phyloP scores from a whole-genome alignment of 2,797 vertebrate species.

The Lagodon rhomboides region DNA sequence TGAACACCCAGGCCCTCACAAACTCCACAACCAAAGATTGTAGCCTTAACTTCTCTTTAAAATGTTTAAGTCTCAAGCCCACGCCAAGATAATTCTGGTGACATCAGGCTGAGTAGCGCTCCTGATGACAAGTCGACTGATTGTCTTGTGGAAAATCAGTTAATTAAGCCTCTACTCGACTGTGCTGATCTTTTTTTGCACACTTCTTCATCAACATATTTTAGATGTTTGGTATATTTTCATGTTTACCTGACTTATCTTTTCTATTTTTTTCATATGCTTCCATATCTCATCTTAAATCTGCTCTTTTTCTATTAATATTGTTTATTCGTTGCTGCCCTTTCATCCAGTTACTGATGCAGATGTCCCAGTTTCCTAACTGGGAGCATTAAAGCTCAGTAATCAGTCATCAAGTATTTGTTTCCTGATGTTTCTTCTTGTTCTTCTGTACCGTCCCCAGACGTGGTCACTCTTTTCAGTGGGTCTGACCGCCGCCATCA shows the following conservation, averaged over 20 bases:
- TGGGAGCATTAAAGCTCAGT: neutral
- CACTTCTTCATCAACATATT: neutral
- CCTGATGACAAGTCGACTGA: no score
- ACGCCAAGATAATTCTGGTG: neutral
- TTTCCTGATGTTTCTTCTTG: neutral
- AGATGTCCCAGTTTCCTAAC: slow-evolving; percentile 5
- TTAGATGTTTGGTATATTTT: neutral
- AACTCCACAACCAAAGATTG: neutral
- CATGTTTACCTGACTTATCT: neutral
- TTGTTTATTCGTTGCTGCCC: neutral
- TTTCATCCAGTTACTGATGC: neutral
- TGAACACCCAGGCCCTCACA: neutral
- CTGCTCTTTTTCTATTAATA: neutral
- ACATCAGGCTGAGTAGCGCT: no score
- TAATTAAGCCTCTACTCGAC: neutral
- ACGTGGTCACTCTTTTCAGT: slow-evolving; percentile 85
- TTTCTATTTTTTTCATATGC: neutral
- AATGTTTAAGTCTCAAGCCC: neutral
- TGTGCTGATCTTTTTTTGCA: neutral
- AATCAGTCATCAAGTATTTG: neutral
- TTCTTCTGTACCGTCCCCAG: slow-evolving; percentile 70
- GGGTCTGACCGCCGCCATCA: slow-evolving; percentile 82
- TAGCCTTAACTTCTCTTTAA: neutral
- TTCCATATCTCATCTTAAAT: neutral
- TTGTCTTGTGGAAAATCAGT: no score